Conservation (phyloP, 53 echinoderm and acorn worm species). For the Temnopleurus reevesii region DNA sequence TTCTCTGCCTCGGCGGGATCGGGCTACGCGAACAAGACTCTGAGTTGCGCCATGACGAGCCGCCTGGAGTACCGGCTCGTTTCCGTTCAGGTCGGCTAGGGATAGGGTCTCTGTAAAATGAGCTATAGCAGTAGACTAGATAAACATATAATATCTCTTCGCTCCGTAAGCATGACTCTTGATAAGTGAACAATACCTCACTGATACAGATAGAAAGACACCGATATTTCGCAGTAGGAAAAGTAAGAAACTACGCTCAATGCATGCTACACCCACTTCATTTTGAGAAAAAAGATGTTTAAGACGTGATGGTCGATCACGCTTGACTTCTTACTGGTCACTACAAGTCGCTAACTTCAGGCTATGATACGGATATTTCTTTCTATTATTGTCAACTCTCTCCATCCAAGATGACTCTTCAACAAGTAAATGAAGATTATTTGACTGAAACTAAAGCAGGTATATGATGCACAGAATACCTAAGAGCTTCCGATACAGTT, state of each 20-base stretch:
- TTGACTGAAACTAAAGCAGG: background rate
- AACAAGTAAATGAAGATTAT: conserved; percentile 14
- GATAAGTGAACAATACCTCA: conserved; percentile 52
- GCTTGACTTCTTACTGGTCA: background rate
- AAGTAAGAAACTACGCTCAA: background rate
- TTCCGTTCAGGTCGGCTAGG: conserved; percentile 42
- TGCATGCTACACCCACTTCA: conserved; percentile 1
- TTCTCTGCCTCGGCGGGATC: conserved; percentile 52
- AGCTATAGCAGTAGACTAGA: conserved; percentile 41
- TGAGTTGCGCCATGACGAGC: conserved; percentile 51
- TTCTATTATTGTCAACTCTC: background rate
- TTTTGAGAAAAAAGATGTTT: conserved; percentile 1
- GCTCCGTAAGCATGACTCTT: conserved; percentile 55
- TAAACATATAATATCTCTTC: conserved; percentile 53
- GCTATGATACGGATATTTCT: conserved; percentile 52
- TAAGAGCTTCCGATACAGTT: conserved; percentile 22
- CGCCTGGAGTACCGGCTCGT: conserved; percentile 56
- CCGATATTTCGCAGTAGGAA: conserved; percentile 41
- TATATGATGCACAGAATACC: conserved; percentile 5
- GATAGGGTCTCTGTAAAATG: conserved; percentile 50
- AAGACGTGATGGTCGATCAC: conserved; percentile 40
- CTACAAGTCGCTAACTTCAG: background rate
- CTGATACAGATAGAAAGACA: conserved; percentile 46
- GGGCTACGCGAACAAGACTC: conserved; percentile 55
- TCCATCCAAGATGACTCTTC: conserved; percentile 2